Percentiles rank a stretch among this genome's conserved stretches.
Evolutionary conservation across 2,888 invertebrate genomes (phyloP).

Genomic region (Tuta absoluta): DNA sequence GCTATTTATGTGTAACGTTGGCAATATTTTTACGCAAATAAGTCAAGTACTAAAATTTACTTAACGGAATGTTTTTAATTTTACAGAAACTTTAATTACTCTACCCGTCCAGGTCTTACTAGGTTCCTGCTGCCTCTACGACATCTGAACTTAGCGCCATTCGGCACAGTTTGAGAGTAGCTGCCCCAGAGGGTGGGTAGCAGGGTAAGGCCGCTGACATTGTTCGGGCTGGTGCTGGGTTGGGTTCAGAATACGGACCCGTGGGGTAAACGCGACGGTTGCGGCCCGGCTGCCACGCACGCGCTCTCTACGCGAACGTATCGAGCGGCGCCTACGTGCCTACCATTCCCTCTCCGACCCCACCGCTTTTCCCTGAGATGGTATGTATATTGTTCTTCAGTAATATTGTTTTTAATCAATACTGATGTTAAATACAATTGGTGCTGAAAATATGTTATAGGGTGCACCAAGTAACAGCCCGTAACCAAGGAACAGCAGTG

Average conservation of each 20-base stretch:
- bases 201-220: neutral
- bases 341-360: conserved; percentile 32
- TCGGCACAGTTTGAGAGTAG: neutral
- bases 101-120: too few relatives aligned
- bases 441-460: too few relatives aligned
- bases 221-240: neutral
- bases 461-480: too few relatives aligned
- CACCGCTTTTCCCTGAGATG: conserved; percentile 15
- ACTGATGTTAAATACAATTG: too few relatives aligned
- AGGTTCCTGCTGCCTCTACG: too few relatives aligned
- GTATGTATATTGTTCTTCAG: conserved; percentile 15
- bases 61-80: too few relatives aligned
- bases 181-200: neutral
- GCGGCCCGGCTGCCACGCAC: conserved; percentile 57
- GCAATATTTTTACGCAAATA: too few relatives aligned
- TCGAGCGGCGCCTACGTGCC: conserved; percentile 50
- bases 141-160: neutral
- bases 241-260: neutral
- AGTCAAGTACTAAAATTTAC: too few relatives aligned
- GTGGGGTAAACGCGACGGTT: conserved; percentile 40
- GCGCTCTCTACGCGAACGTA: conserved; percentile 52
- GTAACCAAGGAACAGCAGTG: too few relatives aligned
- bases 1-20: too few relatives aligned
- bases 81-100: too few relatives aligned
- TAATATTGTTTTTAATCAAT: neutral